Percentiles rank a stretch among this genome's conserved stretches.
Evolutionary conservation across 2,113 vertebrate genomes (phyloP).

Genomic region (Pavo muticus): DNA sequence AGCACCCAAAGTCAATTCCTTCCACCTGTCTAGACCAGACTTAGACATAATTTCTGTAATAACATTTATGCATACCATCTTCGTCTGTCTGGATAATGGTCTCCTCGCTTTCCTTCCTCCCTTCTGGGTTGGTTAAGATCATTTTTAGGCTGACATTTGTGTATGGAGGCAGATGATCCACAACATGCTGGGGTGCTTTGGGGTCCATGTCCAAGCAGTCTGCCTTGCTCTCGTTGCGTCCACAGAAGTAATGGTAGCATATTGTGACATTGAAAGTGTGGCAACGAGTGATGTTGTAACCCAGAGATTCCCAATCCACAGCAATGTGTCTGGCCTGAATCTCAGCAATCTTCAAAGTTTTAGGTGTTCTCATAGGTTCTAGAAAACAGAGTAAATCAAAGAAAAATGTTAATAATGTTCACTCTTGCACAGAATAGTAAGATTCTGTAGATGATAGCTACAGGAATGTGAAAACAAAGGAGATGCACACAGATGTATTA

Average conservation of each 20-base stretch:
- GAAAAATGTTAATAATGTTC: not conserved
- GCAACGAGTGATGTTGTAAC: slow-evolving; percentile 98
- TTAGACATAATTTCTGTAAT: not conserved
- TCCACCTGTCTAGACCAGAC: not conserved
- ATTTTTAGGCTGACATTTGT: slow-evolving; percentile 98
- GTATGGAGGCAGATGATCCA: slow-evolving; percentile 92
- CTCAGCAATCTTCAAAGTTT: slow-evolving; percentile 95
- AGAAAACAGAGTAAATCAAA: slow-evolving; percentile 25
- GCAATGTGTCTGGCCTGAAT: slow-evolving; percentile 93
- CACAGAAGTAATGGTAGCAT: slow-evolving; percentile 94
- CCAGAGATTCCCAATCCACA: slow-evolving; percentile 97
- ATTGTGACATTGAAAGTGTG: slow-evolving; percentile 99
- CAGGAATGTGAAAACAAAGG: not conserved
- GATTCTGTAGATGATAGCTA: not conserved
- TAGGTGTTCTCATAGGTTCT: slow-evolving; percentile 99
- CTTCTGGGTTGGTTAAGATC: slow-evolving; percentile 98
- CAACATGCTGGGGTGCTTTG: slow-evolving; percentile 94
- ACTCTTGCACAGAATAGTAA: not conserved
- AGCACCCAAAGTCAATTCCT: not conserved
- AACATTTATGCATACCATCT: slow-evolving; percentile 84
- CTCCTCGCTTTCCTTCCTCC: slow-evolving; percentile 97
- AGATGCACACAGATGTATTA: not conserved
- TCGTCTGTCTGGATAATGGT: slow-evolving; percentile 97
- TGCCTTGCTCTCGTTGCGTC: slow-evolving; percentile 90
- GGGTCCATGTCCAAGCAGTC: slow-evolving; percentile 99